Evolutionary conservation across 2,113 vertebrate species (phyloP).

Genomic region (Puntigrus tetrazona): DNA sequence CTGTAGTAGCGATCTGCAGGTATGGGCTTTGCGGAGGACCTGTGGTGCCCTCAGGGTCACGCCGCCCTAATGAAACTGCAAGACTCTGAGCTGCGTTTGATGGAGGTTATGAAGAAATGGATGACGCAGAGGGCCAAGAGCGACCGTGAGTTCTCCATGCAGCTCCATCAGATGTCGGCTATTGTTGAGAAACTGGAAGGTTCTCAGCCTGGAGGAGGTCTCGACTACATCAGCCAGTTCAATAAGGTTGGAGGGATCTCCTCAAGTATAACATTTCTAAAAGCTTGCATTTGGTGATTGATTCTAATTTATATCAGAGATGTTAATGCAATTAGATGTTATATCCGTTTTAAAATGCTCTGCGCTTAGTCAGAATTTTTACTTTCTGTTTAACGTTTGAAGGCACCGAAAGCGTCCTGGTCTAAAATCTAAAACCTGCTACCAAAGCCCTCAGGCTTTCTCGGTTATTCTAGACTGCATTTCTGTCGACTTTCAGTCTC

Average conservation of each 20-base stretch:
- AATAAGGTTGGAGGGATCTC: conserved; percentile 76
- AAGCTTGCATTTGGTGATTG: background rate
- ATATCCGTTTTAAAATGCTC: background rate
- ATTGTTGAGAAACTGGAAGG: conserved; percentile 82
- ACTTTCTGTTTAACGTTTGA: background rate
- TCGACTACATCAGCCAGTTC: conserved; percentile 77
- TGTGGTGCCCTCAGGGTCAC: conserved; percentile 86
- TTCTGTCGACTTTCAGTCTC: background rate
- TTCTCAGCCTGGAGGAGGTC: conserved; percentile 64
- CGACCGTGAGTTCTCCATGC: conserved; percentile 86
- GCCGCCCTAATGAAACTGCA: conserved; percentile 83
- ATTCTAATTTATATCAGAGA: background rate
- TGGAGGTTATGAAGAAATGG: conserved; percentile 96
- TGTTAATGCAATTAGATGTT: background rate
- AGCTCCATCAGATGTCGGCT: conserved; percentile 88
- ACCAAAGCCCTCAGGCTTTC: background rate
- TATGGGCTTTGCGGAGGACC: conserved; percentile 88
- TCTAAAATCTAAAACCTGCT: background rate
- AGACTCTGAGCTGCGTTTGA: conserved; percentile 88
- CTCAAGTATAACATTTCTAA: background rate
- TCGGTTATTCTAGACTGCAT: background rate
- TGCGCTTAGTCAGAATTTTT: background rate
- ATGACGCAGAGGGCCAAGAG: conserved; percentile 92
- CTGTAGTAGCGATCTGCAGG: background rate
- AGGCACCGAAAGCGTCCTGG: background rate